A percentile compares a stretch with the other conserved stretches of the same genome.
Evolutionary conservation across 2,113 vertebrate genomes (phyloP).

Genomic region (Xiphophorus maculatus): DNA sequence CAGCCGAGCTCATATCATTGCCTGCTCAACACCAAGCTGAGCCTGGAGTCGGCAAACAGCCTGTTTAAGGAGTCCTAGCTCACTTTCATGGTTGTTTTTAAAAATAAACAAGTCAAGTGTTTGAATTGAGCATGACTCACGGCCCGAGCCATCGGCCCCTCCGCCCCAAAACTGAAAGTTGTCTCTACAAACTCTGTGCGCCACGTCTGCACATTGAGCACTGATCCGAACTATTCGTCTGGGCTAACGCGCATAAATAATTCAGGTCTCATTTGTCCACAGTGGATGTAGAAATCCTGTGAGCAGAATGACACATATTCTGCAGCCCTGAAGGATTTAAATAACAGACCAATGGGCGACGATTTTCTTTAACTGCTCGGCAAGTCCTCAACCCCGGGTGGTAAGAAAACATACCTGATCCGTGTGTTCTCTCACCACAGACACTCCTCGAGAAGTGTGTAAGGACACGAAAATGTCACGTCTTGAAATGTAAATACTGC

Average conservation of each 20-base stretch:
- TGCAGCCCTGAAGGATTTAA: not conserved
- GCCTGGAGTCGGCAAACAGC: not conserved
- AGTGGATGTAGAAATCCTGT: not conserved
- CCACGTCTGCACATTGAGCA: not conserved
- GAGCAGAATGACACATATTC: not conserved
- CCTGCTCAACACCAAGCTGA: conserved; percentile 6
- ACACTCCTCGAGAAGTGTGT: too few species aligned
- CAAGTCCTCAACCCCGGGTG: not conserved
- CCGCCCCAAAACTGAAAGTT: too few species aligned
- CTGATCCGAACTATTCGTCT: not conserved
- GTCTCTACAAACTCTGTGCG: too few species aligned
- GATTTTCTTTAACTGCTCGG: not conserved
- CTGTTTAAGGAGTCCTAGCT: conserved; percentile 21
- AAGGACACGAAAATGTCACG: too few species aligned
- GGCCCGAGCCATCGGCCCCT: too few species aligned
- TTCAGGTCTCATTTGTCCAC: conserved; percentile 16
- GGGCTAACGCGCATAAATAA: not conserved
- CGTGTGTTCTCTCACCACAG: too few species aligned
- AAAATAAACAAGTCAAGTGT: conserved; percentile 20
- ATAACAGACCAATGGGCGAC: too few species aligned
- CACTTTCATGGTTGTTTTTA: not conserved
- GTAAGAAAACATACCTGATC: too few species aligned
- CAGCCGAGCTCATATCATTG: too few species aligned
- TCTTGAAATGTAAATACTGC: too few species aligned
- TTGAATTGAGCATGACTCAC: not conserved